Conservation (phyloP, 2,113 vertebrate genomes). For the Catharus minimus region DNA sequence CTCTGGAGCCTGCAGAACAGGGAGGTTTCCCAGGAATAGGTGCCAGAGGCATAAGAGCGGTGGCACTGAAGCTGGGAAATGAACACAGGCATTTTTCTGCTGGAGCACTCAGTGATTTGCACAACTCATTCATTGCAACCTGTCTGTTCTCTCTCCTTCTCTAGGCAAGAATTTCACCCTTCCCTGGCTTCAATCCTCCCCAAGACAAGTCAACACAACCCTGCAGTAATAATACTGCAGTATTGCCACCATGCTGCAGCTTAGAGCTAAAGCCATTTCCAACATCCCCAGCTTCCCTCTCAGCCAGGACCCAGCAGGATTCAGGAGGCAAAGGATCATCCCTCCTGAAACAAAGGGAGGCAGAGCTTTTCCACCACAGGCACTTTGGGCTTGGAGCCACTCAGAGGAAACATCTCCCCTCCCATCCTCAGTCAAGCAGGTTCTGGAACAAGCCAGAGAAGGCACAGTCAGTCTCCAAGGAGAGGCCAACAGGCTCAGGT, state of each 20-base stretch:
- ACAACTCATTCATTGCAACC: not conserved
- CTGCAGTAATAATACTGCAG: too few relatives aligned
- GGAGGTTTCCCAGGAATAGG: not conserved
- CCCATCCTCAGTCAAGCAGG: not conserved
- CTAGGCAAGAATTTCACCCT: not conserved
- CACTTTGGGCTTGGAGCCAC: not conserved
- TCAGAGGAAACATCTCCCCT: not conserved
- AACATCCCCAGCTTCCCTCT: not conserved
- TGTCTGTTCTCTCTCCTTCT: not conserved
- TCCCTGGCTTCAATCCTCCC: not conserved
- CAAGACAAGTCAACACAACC: not conserved
- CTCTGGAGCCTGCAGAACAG: not conserved
- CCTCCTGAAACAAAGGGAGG: not conserved
- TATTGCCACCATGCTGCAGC: not conserved
- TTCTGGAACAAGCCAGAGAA: not conserved
- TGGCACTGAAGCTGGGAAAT: not conserved
- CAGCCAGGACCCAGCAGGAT: not conserved
- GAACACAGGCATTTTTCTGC: not conserved
- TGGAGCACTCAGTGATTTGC: not conserved
- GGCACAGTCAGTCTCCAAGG: not conserved
- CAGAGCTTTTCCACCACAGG: not conserved
- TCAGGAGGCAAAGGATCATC: not conserved
- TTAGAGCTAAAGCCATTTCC: not conserved
- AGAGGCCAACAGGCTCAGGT: not conserved
- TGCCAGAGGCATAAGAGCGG: fast-evolving